Percentiles rank a stretch among this genome's conserved stretches.
phyloP scores from a whole-genome alignment of 2,888 invertebrate species.

The Eristalinus sepulchralis region DNA sequence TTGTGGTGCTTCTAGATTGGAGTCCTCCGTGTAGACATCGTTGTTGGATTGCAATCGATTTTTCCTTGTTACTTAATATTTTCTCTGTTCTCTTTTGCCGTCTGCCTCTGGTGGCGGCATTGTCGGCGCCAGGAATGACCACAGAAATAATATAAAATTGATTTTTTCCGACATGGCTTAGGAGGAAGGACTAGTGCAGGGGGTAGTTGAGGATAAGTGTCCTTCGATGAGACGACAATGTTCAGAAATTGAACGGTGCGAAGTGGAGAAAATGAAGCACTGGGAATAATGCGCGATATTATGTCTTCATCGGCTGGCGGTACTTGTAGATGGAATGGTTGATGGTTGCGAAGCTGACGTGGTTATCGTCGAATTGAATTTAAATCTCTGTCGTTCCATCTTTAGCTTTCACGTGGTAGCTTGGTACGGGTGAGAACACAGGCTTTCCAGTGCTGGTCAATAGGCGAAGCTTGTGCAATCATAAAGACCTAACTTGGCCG shows the following conservation, averaged over 20 bases:
- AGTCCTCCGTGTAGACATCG: neutral
- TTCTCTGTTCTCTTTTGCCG: neutral
- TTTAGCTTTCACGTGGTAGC: too few species aligned
- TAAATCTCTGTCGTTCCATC: too few species aligned
- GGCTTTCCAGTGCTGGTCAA: too few species aligned
- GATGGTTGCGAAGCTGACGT: too few species aligned
- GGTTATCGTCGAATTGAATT: too few species aligned
- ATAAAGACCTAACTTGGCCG: too few species aligned
- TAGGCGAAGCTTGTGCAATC: too few species aligned
- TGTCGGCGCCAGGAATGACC: conserved; percentile 23
- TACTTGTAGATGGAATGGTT: neutral
- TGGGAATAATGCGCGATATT: neutral
- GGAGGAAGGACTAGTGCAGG: neutral
- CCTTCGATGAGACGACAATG: neutral
- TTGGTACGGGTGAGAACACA: too few species aligned
- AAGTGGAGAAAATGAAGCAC: neutral
- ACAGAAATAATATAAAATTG: conserved; percentile 5
- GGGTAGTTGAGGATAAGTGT: neutral
- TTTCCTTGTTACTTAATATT: neutral
- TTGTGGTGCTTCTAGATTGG: neutral
- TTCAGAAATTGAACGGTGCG: neutral
- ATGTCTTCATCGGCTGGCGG: neutral
- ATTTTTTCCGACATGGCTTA: conserved; percentile 4
- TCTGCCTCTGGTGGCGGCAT: neutral
- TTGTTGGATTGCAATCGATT: conserved; percentile 17